These are phyloP conservation scores for Syrmaticus mikado DNA, from an alignment of 2,113 vertebrate species.

Conservation along the genomic window DNA sequence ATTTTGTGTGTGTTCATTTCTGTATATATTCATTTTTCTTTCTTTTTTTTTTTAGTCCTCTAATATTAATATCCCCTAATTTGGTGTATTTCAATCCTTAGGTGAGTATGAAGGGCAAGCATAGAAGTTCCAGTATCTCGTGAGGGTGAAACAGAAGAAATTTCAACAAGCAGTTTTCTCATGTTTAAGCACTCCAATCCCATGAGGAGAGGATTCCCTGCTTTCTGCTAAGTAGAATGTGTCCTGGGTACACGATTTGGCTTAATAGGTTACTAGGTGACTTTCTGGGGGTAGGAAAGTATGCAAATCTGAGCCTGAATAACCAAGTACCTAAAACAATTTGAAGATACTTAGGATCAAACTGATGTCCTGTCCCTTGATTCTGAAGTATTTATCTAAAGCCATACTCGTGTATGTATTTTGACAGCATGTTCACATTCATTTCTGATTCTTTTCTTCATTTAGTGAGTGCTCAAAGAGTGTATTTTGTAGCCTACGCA, in stretches of 20 bases:
- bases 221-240: background rate
- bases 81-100: background rate
- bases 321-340: background rate
- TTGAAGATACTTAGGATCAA: background rate
- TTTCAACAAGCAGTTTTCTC: background rate
- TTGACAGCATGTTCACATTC: background rate
- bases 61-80: background rate
- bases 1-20: background rate
- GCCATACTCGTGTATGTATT: background rate
- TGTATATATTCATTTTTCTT: background rate
- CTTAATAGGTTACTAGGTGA: background rate
- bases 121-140: background rate
- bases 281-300: background rate
- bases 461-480: background rate
- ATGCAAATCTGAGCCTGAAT: background rate
- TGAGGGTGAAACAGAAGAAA: background rate
- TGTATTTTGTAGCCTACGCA: background rate
- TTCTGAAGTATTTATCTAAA: background rate
- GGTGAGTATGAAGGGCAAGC: background rate
- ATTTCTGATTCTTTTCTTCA: background rate
- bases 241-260: background rate
- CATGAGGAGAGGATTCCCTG: background rate
- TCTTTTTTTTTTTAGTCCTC: background rate
- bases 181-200: background rate
- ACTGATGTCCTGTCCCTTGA: background rate